A percentile compares a stretch with the other conserved stretches of the same genome.
Conservation (phyloP, 2,797 vertebrate genomes). For the Mormyrops attenuatus region DNA sequence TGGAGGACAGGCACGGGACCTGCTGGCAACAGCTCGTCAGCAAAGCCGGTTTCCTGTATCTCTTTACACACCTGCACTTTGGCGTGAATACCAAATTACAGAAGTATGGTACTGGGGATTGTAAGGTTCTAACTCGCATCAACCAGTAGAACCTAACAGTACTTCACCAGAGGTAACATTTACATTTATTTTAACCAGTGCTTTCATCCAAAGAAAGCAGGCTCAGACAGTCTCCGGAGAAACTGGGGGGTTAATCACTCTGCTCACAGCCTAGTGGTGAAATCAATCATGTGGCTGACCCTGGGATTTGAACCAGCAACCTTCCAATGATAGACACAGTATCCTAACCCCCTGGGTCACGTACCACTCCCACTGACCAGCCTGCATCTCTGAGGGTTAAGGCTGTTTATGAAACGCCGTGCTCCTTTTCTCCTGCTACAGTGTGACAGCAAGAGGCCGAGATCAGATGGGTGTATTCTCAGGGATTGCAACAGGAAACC, state of each 20-base stretch:
- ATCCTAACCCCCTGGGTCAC: too few relatives aligned
- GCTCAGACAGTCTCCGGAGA: not conserved
- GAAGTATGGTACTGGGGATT: not conserved
- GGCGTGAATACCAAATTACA: not conserved
- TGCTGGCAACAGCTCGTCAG: not conserved
- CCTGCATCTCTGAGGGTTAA: not conserved
- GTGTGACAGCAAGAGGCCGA: slow-evolving; percentile 23
- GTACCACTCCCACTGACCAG: not conserved
- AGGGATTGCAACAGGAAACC: slow-evolving; percentile 37
- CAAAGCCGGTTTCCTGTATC: not conserved
- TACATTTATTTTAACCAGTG: not conserved
- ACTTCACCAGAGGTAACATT: not conserved
- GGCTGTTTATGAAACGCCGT: not conserved
- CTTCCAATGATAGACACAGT: not conserved
- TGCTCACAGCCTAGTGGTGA: not conserved
- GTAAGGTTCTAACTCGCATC: too few relatives aligned
- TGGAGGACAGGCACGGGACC: not conserved
- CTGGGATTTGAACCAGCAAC: not conserved
- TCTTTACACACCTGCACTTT: slow-evolving; percentile 1
- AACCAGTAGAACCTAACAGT: not conserved
- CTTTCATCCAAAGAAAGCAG: not conserved
- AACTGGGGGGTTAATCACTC: not conserved
- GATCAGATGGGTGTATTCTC: slow-evolving; percentile 20
- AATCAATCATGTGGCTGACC: not conserved
- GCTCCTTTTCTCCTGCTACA: not conserved